These are phyloP conservation scores for Lasioglossum baleicum DNA, from an alignment of 1,140 invertebrate species.

Conservation along the genomic window DNA sequence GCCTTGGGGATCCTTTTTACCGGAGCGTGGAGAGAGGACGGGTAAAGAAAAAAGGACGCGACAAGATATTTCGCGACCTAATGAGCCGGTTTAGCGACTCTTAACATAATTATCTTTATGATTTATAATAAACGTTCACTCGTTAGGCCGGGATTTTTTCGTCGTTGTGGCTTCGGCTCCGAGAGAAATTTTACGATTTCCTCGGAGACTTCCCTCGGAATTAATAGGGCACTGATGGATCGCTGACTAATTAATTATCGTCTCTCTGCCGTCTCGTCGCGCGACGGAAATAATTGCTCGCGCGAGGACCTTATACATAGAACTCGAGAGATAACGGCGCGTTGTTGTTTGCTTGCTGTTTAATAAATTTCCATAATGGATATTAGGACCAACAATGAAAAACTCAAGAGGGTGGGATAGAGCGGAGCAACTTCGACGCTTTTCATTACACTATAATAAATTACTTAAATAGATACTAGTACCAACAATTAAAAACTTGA, in stretches of 20 bases:
- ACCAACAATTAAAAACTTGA: too few species aligned
- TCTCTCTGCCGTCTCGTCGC: background rate
- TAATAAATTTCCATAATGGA: too few species aligned
- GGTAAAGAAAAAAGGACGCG: slow-evolving; percentile 33
- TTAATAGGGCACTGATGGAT: background rate
- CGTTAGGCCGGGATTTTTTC: slow-evolving; percentile 13
- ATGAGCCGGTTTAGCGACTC: slow-evolving; percentile 48
- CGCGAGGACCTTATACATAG: too few species aligned
- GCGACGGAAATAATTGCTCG: background rate
- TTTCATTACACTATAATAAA: too few species aligned
- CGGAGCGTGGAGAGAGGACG: background rate
- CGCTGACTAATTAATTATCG: background rate
- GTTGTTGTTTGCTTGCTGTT: too few species aligned
- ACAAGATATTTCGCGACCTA: slow-evolving; percentile 54
- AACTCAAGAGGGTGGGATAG: too few species aligned
- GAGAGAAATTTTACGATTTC: background rate
- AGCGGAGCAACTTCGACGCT: too few species aligned
- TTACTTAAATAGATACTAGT: too few species aligned
- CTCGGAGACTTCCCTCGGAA: background rate
- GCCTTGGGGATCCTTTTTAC: slow-evolving; percentile 43
- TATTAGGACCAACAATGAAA: too few species aligned
- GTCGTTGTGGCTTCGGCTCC: background rate
- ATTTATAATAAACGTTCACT: slow-evolving; percentile 51
- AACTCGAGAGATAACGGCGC: too few species aligned
- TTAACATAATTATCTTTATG: slow-evolving; percentile 61